phyloP scores from a whole-genome alignment of 2,888 invertebrate species.

The Gymnoscelis rufifasciata region DNA sequence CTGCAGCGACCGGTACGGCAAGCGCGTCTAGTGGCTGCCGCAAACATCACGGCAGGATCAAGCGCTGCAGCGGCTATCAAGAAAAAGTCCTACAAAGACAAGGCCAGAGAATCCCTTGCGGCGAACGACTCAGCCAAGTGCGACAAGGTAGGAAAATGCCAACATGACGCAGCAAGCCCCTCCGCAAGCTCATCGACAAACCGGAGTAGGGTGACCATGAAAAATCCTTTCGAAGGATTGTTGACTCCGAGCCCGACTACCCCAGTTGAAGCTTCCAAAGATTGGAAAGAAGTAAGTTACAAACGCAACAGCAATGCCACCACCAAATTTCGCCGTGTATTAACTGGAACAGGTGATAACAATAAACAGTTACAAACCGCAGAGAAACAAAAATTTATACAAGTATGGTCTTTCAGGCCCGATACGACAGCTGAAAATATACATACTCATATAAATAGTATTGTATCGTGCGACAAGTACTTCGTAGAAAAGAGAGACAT shows the following conservation, averaged over 20 bases:
- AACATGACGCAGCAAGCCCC: too few relatives aligned
- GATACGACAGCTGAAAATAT: constrained; percentile 12
- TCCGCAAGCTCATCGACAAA: not conserved
- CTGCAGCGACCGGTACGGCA: constrained; percentile 3
- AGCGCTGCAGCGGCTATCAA: not conserved
- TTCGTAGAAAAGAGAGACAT: constrained; percentile 11
- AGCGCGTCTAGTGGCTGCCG: constrained; percentile 5
- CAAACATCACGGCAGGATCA: not conserved
- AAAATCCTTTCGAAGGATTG: too few relatives aligned
- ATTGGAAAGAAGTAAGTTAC: not conserved
- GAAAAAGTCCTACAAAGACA: not conserved
- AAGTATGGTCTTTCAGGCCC: constrained; percentile 12
- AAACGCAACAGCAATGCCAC: not conserved
- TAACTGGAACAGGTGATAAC: not conserved
- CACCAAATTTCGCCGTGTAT: constrained; percentile 1
- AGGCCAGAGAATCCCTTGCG: not conserved
- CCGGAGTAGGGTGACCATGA: constrained; percentile 3
- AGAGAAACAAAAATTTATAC: constrained; percentile 4
- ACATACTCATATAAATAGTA: constrained; percentile 6
- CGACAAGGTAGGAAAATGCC: not conserved
- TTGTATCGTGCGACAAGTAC: constrained; percentile 6
- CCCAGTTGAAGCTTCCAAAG: not conserved
- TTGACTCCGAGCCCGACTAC: not conserved
- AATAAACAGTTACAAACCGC: constrained; percentile 10
- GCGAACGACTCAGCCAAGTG: not conserved